Percentiles rank a stretch among this genome's conserved stretches.
phyloP scores from a whole-genome alignment of 2,797 vertebrate species.

The Sarcophilus harrisii region DNA sequence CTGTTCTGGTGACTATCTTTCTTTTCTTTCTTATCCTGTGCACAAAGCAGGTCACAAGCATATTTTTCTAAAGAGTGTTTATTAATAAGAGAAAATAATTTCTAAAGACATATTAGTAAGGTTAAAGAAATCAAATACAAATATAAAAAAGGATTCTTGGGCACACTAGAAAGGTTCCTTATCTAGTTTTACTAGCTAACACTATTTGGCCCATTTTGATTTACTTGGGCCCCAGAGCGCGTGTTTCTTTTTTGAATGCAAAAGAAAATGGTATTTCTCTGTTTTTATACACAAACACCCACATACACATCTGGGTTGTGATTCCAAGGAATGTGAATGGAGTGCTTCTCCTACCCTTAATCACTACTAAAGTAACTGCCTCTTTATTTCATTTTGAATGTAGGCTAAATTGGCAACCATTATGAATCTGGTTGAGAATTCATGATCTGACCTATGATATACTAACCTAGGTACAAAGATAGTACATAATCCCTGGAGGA shows the following conservation, averaged over 20 bases:
- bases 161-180: background rate
- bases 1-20: background rate
- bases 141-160: background rate
- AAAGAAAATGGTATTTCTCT: background rate
- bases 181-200: background rate
- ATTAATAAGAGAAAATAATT: background rate
- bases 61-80: background rate
- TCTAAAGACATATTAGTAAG: background rate
- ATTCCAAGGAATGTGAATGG: background rate
- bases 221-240: background rate
- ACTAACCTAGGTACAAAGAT: background rate
- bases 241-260: background rate
- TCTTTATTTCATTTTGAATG: background rate
- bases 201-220: background rate
- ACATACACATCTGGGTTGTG: background rate
- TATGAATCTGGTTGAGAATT: background rate
- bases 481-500: background rate
- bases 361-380: background rate
- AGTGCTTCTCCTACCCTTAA: background rate
- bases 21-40: background rate
- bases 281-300: background rate
- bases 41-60: background rate
- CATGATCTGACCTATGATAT: background rate
- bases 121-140: background rate
- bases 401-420: background rate